Evolutionary conservation across 2,797 vertebrate species (phyloP).

Genomic region (Serranus cabrilla): DNA sequence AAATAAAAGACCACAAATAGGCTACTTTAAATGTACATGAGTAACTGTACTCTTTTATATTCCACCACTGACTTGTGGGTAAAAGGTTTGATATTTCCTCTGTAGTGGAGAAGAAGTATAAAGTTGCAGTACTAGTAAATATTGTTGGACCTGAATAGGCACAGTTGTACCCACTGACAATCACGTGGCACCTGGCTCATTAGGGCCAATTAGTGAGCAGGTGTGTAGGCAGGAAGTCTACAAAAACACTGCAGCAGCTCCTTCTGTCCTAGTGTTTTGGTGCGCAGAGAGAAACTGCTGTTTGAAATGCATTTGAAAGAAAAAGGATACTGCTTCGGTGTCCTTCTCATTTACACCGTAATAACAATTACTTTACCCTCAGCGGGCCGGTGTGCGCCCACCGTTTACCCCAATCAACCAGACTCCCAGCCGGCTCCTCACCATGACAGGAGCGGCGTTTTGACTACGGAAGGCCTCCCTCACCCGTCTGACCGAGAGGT

Average conservation of each 20-base stretch:
- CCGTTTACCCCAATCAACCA: neutral
- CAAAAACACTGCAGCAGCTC: neutral
- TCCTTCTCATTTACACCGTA: slow-evolving; percentile 56
- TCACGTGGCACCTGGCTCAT: slow-evolving; percentile 32
- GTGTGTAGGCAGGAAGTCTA: slow-evolving; percentile 53
- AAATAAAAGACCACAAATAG: too few relatives aligned
- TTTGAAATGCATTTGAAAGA: slow-evolving; percentile 65
- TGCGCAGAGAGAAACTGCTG: slow-evolving; percentile 32
- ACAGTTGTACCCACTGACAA: neutral
- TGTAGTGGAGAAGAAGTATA: too few relatives aligned
- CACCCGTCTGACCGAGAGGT: neutral
- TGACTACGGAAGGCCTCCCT: fast-evolving
- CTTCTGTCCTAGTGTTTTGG: slow-evolving; percentile 24
- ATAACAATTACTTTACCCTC: slow-evolving; percentile 8
- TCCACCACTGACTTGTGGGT: neutral
- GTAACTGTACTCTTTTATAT: neutral
- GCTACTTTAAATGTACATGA: too few relatives aligned
- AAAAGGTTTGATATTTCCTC: too few relatives aligned
- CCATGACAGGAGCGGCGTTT: neutral
- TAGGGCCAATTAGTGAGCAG: slow-evolving; percentile 63
- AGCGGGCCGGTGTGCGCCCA: neutral
- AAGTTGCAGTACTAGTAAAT: too few relatives aligned
- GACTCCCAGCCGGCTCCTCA: neutral
- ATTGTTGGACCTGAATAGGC: too few relatives aligned
- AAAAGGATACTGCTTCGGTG: slow-evolving; percentile 27